These are phyloP conservation scores for Whitmania pigra DNA, from an alignment of 1,140 invertebrate species.

Conservation along the genomic window DNA sequence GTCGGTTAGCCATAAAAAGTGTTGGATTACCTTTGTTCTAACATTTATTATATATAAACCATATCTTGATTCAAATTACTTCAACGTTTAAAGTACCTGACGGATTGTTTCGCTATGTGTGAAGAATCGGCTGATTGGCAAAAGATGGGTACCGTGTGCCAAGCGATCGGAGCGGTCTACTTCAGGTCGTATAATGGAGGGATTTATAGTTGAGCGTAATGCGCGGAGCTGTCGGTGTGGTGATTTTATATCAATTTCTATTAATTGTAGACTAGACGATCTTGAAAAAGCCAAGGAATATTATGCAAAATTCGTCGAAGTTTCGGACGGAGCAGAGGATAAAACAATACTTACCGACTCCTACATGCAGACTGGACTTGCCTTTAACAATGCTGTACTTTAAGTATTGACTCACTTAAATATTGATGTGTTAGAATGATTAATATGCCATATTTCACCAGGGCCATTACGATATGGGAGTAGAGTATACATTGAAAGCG, in stretches of 20 bases:
- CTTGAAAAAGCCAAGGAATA: slow-evolving; percentile 8
- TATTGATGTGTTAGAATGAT: neutral
- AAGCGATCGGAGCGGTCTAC: neutral
- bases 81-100: too few species aligned
- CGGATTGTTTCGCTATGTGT: neutral
- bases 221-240: too few species aligned
- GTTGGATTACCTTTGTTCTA: neutral
- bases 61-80: too few species aligned
- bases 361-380: neutral
- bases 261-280: slow-evolving; percentile 2
- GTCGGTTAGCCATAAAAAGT: neutral
- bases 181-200: neutral
- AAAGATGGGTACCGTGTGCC: neutral
- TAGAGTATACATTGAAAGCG: slow-evolving; percentile 1
- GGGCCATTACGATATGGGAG: slow-evolving; percentile 6
- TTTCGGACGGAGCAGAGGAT: neutral
- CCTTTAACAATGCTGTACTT: slow-evolving; percentile 4
- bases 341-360: slow-evolving; percentile 1
- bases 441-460: neutral
- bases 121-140: neutral
- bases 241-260: neutral
- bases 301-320: neutral
- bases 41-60: too few species aligned
- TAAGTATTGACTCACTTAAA: neutral
- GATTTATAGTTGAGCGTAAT: too few species aligned